Evolutionary conservation across 1,140 invertebrate genomes (phyloP).

Genomic region (Sarcophaga bullata): DNA sequence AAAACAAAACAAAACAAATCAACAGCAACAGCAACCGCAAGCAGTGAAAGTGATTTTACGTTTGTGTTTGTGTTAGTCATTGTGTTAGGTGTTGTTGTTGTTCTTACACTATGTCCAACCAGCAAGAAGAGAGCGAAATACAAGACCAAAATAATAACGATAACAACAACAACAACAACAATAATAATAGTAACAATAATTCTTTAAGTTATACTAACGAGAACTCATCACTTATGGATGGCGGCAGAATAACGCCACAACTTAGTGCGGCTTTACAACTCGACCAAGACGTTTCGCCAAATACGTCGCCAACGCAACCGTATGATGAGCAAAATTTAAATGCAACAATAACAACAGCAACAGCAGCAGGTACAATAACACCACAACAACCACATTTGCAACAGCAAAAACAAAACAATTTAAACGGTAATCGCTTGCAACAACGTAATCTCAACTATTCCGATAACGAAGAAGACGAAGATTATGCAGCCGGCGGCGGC

Average conservation of each 20-base stretch:
- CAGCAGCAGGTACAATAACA: constrained; percentile 5
- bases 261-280: constrained; percentile 64
- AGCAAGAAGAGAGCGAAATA: background rate
- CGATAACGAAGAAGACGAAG: constrained; percentile 51
- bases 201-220: constrained; percentile 11
- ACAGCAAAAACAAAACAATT: constrained; percentile 44
- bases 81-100: too few relatives aligned
- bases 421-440: constrained; percentile 32
- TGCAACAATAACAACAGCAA: constrained; percentile 21
- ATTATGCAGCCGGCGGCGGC: constrained; percentile 49
- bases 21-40: background rate
- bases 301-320: constrained; percentile 50
- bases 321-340: constrained; percentile 38
- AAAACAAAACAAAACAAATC: too few relatives aligned
- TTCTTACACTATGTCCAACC: background rate
- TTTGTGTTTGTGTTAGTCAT: too few relatives aligned
- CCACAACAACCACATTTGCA: constrained; percentile 21
- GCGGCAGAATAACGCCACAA: constrained; percentile 64
- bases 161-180: background rate
- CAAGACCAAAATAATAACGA: background rate
- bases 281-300: constrained; percentile 63
- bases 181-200: background rate
- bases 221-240: constrained; percentile 50
- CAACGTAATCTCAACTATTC: constrained; percentile 24
- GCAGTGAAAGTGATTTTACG: too few relatives aligned